Base-by-base conservation (phyloP, 2,113 vertebrate genomes). In the Meles meles region DNA sequence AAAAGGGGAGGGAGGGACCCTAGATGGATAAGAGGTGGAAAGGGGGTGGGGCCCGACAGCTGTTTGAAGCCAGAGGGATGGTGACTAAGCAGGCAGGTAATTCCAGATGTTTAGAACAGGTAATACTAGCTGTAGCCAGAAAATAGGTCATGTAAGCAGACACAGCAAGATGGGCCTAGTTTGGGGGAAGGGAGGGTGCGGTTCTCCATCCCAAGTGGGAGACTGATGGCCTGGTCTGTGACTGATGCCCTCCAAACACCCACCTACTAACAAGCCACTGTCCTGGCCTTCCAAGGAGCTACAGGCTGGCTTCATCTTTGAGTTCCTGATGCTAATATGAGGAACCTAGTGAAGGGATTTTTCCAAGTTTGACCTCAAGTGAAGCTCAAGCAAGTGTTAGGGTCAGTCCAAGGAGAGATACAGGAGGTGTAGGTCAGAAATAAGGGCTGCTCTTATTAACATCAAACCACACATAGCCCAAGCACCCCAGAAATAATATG, bases 81-180 rank as follows among this genome's bases (percentile, higher is more conserved):
- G 47, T 96, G 97, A 96, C 83, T 96, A 44, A 94, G 81, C 71
- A 85, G 92, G 72, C 67, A 96, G 93, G 94, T 95, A 42, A 37
- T 17, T 72, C 94, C 94, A 98, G 97, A 88, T 97, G 90, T 94
- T 96, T 18, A 49, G 86, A 95, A 96, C 94, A 96, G 95, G 94
- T 97, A 72, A 83, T 71, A 74, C 94, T 83, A 44, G 90, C 71
- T 85, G 39, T 83, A 57, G 65, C 61, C 91, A 25, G 47, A 90
- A 97, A 97, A 93, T 83, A 96, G 97, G 93, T 96, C 97, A 83
- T 20, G 13, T 9, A 20, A 44, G 52, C 21, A 92, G 92, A 88
- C 7, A 59, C 37, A 81, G 76, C 39, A 85, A 59, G n/a, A 92
- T 17, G 76, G 44, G 7, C 25, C 84, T 88, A 42, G 69, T 85